Percentiles rank a stretch among this genome's conserved stretches.
These are phyloP conservation scores for Nematolebias whitei DNA, from an alignment of 2,113 vertebrate genomes.

Conservation along the genomic window DNA sequence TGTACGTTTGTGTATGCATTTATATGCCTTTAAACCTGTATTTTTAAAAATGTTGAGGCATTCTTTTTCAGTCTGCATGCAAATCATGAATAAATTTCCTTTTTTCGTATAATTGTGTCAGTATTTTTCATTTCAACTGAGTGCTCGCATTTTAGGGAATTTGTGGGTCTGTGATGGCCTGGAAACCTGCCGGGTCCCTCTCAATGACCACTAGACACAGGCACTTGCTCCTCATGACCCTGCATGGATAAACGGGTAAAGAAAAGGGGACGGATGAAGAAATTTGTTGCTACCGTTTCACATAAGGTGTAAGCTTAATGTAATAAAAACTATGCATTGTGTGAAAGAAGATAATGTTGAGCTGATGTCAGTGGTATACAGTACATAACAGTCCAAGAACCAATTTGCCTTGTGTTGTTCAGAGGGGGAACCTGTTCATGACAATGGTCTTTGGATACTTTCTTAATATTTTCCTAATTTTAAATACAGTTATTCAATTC, in stretches of 20 bases:
- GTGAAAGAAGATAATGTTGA: conserved; percentile 1
- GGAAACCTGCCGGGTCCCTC: too few relatives aligned
- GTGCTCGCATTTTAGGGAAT: not conserved
- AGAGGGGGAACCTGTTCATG: not conserved
- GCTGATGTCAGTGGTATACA: conserved; percentile 1
- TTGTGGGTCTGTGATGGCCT: too few relatives aligned
- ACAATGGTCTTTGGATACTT: not conserved
- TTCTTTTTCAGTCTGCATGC: conserved; percentile 63
- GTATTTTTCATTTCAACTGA: conserved; percentile 31
- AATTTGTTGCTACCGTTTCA: not conserved
- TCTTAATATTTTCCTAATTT: not conserved
- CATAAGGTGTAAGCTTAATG: not conserved
- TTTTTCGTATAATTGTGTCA: conserved; percentile 35
- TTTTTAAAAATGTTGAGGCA: conserved; percentile 49
- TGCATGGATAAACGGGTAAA: too few relatives aligned
- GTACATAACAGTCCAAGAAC: not conserved
- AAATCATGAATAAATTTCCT: conserved; percentile 66
- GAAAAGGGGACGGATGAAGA: too few relatives aligned
- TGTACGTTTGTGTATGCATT: conserved; percentile 53
- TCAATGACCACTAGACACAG: too few relatives aligned
- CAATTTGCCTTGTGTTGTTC: too few relatives aligned
- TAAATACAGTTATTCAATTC: not conserved
- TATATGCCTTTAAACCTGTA: conserved; percentile 58
- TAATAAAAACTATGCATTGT: conserved; percentile 3
- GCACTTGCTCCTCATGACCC: too few relatives aligned